These are phyloP conservation scores for Enchytraeus crypticus DNA, from an alignment of 2,888 invertebrate species.

Conservation along the genomic window DNA sequence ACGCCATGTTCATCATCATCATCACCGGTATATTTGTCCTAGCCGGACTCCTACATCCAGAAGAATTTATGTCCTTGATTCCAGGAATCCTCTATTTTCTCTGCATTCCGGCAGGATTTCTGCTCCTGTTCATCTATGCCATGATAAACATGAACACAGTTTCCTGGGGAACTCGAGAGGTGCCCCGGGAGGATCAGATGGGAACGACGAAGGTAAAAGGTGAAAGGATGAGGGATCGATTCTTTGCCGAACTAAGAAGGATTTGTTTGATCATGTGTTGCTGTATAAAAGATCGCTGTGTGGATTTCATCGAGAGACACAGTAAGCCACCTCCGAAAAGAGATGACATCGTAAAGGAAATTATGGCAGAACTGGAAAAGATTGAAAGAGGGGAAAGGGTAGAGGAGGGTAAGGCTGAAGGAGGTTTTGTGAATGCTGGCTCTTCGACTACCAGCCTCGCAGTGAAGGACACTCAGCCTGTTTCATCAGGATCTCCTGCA, in stretches of 20 bases:
- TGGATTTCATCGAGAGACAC: constrained; percentile 18
- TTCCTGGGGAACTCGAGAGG: constrained; percentile 46
- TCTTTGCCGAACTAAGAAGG: constrained; percentile 17
- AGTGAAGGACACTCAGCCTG: background rate
- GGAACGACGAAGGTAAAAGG: constrained; percentile 25
- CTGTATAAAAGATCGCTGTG: constrained; percentile 26
- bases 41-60: constrained; percentile 36
- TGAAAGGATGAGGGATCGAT: constrained; percentile 4
- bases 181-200: constrained; percentile 32
- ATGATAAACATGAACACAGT: constrained; percentile 42
- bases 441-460: constrained; percentile 8
- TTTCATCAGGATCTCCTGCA: background rate
- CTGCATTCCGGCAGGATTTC: constrained; percentile 44
- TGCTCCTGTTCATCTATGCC: constrained; percentile 43
- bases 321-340: constrained; percentile 19
- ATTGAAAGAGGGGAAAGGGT: constrained; percentile 8
- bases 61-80: constrained; percentile 39
- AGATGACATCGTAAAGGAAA: constrained; percentile 26
- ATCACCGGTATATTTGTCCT: constrained; percentile 35
- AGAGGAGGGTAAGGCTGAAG: constrained; percentile 1
- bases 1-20: constrained; percentile 37
- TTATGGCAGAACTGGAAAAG: constrained; percentile 24
- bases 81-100: constrained; percentile 40
- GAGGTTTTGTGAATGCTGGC: background rate
- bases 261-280: constrained; percentile 24